phyloP scores from a whole-genome alignment of 2,113 vertebrate genomes.

The Daboia siamensis region DNA sequence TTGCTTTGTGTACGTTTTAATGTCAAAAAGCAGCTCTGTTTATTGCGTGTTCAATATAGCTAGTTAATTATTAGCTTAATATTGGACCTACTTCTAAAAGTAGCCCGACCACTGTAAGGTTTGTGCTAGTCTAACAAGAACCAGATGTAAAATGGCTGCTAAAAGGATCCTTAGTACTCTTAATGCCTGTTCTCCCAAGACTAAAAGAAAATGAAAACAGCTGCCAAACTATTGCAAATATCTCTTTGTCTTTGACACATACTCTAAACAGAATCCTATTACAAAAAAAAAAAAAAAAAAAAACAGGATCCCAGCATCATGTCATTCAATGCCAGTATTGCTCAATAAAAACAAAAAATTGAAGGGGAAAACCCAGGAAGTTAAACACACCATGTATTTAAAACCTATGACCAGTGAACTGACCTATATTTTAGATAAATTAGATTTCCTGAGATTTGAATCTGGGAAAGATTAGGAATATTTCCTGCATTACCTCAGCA shows the following conservation, averaged over 20 bases:
- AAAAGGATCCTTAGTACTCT: too few relatives aligned
- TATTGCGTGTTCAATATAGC: background rate
- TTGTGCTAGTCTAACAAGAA: background rate
- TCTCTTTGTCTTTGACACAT: background rate
- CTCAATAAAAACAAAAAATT: background rate
- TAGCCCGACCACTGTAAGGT: background rate
- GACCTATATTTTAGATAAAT: background rate
- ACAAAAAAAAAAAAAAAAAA: background rate
- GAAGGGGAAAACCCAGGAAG: background rate
- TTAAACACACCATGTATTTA: background rate
- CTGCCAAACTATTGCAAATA: too few relatives aligned
- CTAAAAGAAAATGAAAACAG: background rate
- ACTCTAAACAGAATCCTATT: background rate
- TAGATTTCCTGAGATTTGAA: background rate
- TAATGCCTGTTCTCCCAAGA: background rate
- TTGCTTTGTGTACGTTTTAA: too few relatives aligned
- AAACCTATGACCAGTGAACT: background rate
- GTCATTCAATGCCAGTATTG: background rate
- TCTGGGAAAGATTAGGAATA: background rate
- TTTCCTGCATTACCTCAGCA: background rate
- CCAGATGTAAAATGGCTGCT: background rate
- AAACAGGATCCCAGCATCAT: background rate
- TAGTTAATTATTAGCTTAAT: background rate
- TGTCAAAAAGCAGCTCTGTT: background rate
- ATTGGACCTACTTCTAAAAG: background rate